phyloP scores from a whole-genome alignment of 2,797 vertebrate genomes.

The Leontopithecus rosalia region DNA sequence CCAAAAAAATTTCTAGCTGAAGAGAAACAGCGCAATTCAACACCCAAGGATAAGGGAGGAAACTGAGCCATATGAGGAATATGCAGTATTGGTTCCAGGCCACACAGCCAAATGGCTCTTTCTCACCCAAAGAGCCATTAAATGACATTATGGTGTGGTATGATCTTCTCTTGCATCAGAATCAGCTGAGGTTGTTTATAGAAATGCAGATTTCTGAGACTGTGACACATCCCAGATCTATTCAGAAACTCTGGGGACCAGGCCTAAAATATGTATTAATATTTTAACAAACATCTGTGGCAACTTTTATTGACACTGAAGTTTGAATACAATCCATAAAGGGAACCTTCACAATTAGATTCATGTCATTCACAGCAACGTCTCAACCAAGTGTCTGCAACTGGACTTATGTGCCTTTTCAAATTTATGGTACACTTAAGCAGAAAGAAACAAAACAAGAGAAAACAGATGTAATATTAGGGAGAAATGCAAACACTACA shows the following conservation, averaged over 20 bases:
- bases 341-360: neutral
- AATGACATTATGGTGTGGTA: neutral
- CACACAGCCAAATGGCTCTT: no score
- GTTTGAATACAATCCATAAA: neutral
- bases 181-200: neutral
- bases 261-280: neutral
- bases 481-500: neutral
- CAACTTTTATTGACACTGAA: neutral
- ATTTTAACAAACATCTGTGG: neutral
- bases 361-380: neutral
- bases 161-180: neutral
- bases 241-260: neutral
- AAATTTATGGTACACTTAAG: neutral
- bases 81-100: neutral
- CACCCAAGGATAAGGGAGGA: neutral
- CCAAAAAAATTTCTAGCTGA: neutral
- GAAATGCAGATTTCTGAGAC: neutral
- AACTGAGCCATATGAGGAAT: neutral
- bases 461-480: neutral
- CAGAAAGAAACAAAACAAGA: constrained; percentile 16
- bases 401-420: neutral
- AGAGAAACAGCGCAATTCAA: neutral
- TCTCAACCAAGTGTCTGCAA: neutral
- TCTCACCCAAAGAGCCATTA: neutral
- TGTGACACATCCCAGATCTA: neutral